phyloP scores from a whole-genome alignment of 2,888 invertebrate species.

The Tetranychus piercei region DNA sequence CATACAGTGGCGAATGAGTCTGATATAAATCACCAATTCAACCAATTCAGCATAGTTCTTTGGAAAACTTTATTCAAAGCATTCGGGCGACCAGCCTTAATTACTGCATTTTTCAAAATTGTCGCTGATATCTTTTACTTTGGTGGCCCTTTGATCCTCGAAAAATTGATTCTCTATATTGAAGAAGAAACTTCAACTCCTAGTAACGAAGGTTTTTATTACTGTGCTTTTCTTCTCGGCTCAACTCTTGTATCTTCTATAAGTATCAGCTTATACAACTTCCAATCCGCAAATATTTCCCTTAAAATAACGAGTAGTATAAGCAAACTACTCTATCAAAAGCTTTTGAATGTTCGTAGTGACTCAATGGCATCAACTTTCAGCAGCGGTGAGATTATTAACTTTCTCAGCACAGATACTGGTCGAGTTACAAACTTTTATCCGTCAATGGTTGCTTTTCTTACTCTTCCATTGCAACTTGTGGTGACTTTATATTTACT shows the following conservation, averaged over 20 bases:
- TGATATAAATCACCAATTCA: neutral
- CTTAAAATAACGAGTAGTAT: conserved; percentile 70
- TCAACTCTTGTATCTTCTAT: conserved; percentile 53
- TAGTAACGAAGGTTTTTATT: conserved; percentile 33
- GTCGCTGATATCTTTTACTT: conserved; percentile 64
- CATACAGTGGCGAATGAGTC: neutral
- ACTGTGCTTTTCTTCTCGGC: conserved; percentile 45
- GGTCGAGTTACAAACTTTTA: conserved; percentile 88
- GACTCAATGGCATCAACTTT: conserved; percentile 34
- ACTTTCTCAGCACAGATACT: conserved; percentile 89
- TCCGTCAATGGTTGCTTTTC: conserved; percentile 83
- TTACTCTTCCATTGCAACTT: conserved; percentile 88
- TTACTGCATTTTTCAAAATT: conserved; percentile 53
- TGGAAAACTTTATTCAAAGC: conserved; percentile 5
- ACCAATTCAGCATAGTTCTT: neutral
- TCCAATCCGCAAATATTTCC: conserved; percentile 60
- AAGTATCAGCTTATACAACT: conserved; percentile 71
- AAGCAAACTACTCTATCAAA: conserved; percentile 60
- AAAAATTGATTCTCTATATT: conserved; percentile 56
- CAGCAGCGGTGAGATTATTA: conserved; percentile 69
- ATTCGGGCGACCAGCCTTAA: neutral
- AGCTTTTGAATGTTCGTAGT: conserved; percentile 40
- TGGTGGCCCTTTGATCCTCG: conserved; percentile 69
- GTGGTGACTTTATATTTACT: conserved; percentile 60
- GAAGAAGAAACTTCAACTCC: conserved; percentile 48